Evolutionary conservation across 2,888 invertebrate genomes (phyloP), one percentile per base, ranked within the genome.

Genomic region (Drosophila vallismaia): DNA sequence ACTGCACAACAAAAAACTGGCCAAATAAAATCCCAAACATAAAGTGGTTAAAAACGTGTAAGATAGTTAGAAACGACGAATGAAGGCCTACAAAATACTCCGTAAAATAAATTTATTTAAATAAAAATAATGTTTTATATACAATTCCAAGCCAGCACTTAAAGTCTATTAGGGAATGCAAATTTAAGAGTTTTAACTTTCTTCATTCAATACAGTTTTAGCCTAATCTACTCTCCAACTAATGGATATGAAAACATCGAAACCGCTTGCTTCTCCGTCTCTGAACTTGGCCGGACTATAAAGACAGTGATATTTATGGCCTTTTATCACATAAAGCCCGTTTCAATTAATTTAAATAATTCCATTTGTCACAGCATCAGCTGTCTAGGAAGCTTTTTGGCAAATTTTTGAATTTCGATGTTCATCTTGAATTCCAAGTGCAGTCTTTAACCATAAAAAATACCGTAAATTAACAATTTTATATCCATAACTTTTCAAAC

Each of bases 371-470:
- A 70, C 49, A 24, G 45, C 53, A 72, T 45, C 51, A 51, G 44
- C 72, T 54, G 72, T 70, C 72, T 70, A 70, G 69, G 69, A 70
- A 70, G 69, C 33, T 64, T 53, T 70, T 70, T 63, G 66, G 45
- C 38, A 7, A 44, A 40, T 63, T 49, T 40, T 72, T 49, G 12
- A 63, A 44, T 36, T 40, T 70, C 14, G 45, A 64, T 31, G 45
- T 64, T 64, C 38, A 38, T 64, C 54, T 66, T 67, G 68, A 54
- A 63, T 40, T 50, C 29, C 63, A 63, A 52, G 52, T 69, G 69
- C 69, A 69, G n/a, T 54, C 40, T 19, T 19, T 45, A n/a, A 33
- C 4, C 40, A 19, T 19, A 14, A 48, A 26, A 51, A 48, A 33
- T 44, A 29, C 26, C 42, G 42, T 69, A 71, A 71, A 71, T 60